Base-by-base conservation (phyloP, 1,140 invertebrate species). In the Oreohelix idahoensis region DNA sequence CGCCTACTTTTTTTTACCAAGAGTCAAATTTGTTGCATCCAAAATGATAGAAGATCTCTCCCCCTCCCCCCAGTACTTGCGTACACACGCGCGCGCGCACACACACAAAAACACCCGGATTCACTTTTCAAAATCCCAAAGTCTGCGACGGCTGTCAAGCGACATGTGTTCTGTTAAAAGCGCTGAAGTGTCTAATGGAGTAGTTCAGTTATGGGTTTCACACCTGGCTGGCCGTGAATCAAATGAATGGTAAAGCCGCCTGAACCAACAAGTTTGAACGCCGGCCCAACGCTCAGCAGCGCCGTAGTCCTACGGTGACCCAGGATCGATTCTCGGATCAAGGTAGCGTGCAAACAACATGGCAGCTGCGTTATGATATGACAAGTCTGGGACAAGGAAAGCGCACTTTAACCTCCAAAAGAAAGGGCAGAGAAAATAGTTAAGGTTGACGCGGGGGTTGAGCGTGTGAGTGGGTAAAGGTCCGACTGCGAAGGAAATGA, bases 321-420 rank as follows among this genome's bases (percentile, higher is more conserved):
- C 36, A 42, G 42, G 74, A 76, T 76, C 74, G 42, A 76, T 76
- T 51, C 74, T 45, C 23, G 36, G 38, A 73, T 73, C 71, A 73
- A 45, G 71, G 71, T 45, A 45, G 42, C 74, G n/a, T 35, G 45
- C 32, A 51, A 51, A 76, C 74, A 76, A 45, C 45, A 45, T 5
- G 42, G 45, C 74, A 76, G 74, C 74, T 76, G 74, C 74, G 5
- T 76, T 2, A 53, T 45, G 45, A 35, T 39, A 35, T 0, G n/a
- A 38, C 32, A 23, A 35, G 53, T 36, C 69, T 71, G 69, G 69
- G 69, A 71, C 23, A 15, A 35, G 53, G 23, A 58, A n/a, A 58
- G 23, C 20, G 23, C 42, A 45, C 15, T 8, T 45, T 45, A 45
- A 45, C 42, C 42, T 5, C 42, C 42, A 45, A 45, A n/a, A n/a